A percentile compares a stretch with the other conserved stretches of the same genome.
These are phyloP conservation scores for Amiota communis DNA, from an alignment of 2,888 invertebrate genomes.

Conservation along the genomic window DNA sequence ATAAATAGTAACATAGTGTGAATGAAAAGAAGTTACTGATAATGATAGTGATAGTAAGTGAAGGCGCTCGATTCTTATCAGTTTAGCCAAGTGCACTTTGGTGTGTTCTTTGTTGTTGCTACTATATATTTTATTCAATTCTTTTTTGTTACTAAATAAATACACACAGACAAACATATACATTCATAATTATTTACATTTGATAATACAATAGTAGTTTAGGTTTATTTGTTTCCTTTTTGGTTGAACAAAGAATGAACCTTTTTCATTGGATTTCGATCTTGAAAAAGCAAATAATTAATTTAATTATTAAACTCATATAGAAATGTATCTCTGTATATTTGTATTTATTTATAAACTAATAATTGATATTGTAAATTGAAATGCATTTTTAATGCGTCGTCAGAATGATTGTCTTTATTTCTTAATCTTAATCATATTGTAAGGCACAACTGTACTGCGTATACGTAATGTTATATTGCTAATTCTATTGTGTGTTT, in stretches of 20 bases:
- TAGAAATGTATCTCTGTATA: not conserved
- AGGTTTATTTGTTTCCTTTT: not conserved
- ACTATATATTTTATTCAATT: too few relatives aligned
- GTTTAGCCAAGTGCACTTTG: slow-evolving; percentile 7
- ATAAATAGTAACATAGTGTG: too few relatives aligned
- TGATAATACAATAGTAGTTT: not conserved
- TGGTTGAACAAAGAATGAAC: slow-evolving; percentile 9
- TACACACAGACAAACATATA: not conserved
- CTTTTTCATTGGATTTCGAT: not conserved
- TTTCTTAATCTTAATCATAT: not conserved
- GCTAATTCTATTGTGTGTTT: slow-evolving; percentile 28
- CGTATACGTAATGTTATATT: not conserved
- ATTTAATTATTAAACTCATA: not conserved
- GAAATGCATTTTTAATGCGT: not conserved
- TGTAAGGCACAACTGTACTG: not conserved
- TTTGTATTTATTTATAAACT: not conserved
- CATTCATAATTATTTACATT: slow-evolving; percentile 23
- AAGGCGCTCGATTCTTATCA: slow-evolving; percentile 48
- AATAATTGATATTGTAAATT: too few relatives aligned
- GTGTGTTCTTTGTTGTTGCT: not conserved
- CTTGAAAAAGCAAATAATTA: not conserved
- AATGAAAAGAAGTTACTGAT: too few relatives aligned
- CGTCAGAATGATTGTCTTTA: slow-evolving; percentile 8
- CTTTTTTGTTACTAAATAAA: not conserved
- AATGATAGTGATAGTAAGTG: too few relatives aligned